Percentiles rank a stretch among this genome's conserved stretches.
phyloP scores from a whole-genome alignment of 2,797 vertebrate species.

The Discoglossus pictus region DNA sequence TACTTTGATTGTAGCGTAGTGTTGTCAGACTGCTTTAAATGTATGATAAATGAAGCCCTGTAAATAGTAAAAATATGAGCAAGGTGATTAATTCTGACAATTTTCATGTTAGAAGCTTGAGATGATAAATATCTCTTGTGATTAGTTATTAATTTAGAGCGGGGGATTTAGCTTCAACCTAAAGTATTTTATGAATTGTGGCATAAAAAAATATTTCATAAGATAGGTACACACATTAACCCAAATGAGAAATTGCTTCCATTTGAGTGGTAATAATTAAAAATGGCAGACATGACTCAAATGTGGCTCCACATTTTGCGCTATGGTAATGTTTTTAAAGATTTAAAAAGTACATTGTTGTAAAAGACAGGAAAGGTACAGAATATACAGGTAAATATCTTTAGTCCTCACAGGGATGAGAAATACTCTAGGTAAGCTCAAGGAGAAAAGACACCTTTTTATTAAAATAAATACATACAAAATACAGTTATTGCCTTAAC shows the following conservation, averaged over 20 bases:
- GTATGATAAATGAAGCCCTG: slow-evolving; percentile 70
- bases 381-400: too few species aligned
- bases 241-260: slow-evolving; percentile 63
- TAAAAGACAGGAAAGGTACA: slow-evolving; percentile 45
- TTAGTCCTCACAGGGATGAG: too few species aligned
- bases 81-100: slow-evolving; percentile 86
- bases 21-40: slow-evolving; percentile 71
- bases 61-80: slow-evolving; percentile 73
- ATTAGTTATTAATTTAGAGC: slow-evolving; percentile 83
- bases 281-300: slow-evolving; percentile 64
- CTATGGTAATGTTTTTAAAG: slow-evolving; percentile 57
- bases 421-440: too few species aligned
- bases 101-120: slow-evolving; percentile 72
- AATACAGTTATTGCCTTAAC: too few species aligned
- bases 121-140: slow-evolving; percentile 83
- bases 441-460: too few species aligned
- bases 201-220: slow-evolving; percentile 62
- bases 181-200: slow-evolving; percentile 78
- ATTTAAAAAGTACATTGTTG: slow-evolving; percentile 55
- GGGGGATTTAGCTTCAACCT: slow-evolving; percentile 73
- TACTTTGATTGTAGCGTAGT: slow-evolving; percentile 58
- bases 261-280: slow-evolving; percentile 64
- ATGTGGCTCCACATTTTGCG: slow-evolving; percentile 55
- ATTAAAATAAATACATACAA: too few species aligned
- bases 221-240: slow-evolving; percentile 62